phyloP scores from a whole-genome alignment of 2,797 vertebrate genomes.

The Moxostoma hubbsi region DNA sequence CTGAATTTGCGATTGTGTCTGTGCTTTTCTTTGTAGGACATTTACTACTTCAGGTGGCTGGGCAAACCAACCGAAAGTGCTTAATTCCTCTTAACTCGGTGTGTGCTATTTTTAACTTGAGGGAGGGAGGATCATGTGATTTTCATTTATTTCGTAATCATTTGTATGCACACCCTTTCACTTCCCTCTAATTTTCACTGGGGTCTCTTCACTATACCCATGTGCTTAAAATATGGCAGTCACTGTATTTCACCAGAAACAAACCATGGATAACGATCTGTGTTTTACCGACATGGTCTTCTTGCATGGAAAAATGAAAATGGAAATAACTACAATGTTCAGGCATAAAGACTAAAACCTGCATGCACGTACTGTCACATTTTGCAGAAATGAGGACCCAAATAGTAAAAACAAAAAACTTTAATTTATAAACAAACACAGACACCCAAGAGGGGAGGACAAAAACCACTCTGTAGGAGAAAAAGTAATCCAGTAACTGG shows the following conservation, averaged over 20 bases:
- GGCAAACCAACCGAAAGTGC: too few species aligned
- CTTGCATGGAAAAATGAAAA: background rate
- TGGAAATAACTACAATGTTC: background rate
- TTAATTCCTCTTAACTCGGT: too few species aligned
- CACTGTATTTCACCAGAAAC: slow-evolving; percentile 22
- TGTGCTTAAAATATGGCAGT: background rate
- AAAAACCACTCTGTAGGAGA: too few species aligned
- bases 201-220: slow-evolving; percentile 14
- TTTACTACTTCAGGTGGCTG: too few species aligned
- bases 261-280: background rate
- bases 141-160: background rate
- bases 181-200: slow-evolving; percentile 36
- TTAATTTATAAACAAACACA: too few species aligned
- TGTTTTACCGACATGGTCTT: background rate
- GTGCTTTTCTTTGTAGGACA: too few species aligned
- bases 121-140: background rate
- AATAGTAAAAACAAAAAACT: too few species aligned
- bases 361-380: too few species aligned
- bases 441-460: too few species aligned
- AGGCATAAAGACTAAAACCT: background rate
- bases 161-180: background rate
- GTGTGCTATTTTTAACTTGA: background rate
- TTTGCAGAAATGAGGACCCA: too few species aligned
- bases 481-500: too few species aligned
- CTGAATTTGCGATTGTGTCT: too few species aligned